These are phyloP conservation scores for Macaca nemestrina DNA, from an alignment of 2,113 vertebrate genomes.

Conservation along the genomic window DNA sequence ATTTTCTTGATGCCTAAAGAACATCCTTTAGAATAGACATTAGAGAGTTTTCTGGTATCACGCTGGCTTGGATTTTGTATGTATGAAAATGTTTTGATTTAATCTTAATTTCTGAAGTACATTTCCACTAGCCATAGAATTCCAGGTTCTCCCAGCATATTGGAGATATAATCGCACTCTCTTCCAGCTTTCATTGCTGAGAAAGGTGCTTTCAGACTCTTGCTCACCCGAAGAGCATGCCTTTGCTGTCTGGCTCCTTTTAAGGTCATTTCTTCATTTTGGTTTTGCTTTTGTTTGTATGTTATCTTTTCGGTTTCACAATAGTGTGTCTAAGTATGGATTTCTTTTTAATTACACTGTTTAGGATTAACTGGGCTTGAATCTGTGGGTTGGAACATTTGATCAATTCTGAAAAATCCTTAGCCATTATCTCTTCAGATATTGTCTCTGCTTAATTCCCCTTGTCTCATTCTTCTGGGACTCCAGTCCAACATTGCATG, in stretches of 20 bases:
- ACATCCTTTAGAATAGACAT: not conserved
- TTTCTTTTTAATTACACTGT: slow-evolving; percentile 1
- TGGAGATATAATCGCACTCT: not conserved
- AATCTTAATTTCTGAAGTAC: not conserved
- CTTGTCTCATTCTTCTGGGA: not conserved
- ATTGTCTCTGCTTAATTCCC: not conserved
- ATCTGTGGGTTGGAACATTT: not conserved
- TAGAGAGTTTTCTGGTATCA: not conserved
- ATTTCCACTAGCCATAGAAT: not conserved
- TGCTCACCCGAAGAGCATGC: not conserved
- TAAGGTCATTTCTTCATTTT: not conserved
- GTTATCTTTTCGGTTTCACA: not conserved
- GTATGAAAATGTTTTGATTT: not conserved
- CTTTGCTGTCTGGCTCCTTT: not conserved
- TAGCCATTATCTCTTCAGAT: not conserved
- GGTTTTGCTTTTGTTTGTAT: not conserved
- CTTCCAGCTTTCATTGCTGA: not conserved
- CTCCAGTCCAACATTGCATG: not conserved
- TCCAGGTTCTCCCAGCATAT: not conserved
- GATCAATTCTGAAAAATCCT: not conserved
- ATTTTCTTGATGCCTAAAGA: not conserved
- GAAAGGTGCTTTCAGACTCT: not conserved
- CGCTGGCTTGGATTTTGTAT: not conserved
- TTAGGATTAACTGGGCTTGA: not conserved
- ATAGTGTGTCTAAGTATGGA: not conserved